Conservation (phyloP, 2,888 invertebrate species). For the Limnephilus marmoratus region DNA sequence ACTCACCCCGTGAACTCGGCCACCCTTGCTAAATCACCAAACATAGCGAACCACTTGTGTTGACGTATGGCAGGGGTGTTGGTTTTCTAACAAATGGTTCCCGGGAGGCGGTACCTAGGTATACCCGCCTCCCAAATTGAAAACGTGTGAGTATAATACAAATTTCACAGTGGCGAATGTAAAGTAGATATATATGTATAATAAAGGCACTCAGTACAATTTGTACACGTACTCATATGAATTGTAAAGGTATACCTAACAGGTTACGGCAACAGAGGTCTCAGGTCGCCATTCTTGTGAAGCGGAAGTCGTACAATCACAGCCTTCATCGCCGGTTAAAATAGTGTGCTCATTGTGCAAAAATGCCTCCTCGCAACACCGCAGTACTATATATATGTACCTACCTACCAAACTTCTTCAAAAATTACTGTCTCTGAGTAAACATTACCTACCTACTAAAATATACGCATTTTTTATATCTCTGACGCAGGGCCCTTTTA, state of each 20-base stretch:
- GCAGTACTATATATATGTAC: not conserved
- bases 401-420: not conserved
- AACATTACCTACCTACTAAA: not conserved
- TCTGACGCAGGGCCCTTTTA: not conserved
- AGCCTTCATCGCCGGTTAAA: not conserved
- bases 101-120: too few relatives aligned
- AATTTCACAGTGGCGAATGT: not conserved
- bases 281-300: slow-evolving; percentile 19
- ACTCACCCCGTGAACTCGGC: too few relatives aligned
- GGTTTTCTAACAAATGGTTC: too few relatives aligned
- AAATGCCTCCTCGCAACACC: not conserved
- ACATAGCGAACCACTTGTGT: too few relatives aligned
- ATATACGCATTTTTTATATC: not conserved
- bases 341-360: slow-evolving; percentile 3
- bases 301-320: slow-evolving; percentile 32
- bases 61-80: too few relatives aligned
- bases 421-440: not conserved
- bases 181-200: not conserved
- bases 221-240: not conserved
- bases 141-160: too few relatives aligned
- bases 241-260: not conserved
- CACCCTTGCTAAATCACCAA: too few relatives aligned
- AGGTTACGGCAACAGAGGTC: not conserved
- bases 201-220: too few relatives aligned
- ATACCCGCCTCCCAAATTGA: too few relatives aligned